phyloP scores from a whole-genome alignment of 1,140 invertebrate genomes.

The Araneus ventricosus region DNA sequence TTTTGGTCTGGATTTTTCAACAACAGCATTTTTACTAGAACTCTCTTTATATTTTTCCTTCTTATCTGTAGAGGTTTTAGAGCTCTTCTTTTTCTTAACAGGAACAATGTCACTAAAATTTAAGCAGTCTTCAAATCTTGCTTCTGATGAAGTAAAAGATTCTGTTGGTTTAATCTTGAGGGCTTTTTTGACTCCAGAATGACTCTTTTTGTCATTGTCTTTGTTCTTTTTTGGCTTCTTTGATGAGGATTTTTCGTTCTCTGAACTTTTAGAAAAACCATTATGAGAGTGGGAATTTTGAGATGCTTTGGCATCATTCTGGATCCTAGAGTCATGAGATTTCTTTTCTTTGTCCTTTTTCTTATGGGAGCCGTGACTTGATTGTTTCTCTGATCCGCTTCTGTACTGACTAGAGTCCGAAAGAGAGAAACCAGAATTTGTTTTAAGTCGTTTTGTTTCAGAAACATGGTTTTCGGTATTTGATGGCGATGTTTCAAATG shows the following conservation, averaged over 20 bases:
- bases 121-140: slow-evolving; percentile 68
- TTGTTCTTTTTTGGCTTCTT: slow-evolving; percentile 10
- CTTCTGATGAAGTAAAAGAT: slow-evolving; percentile 68
- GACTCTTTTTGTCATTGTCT: neutral
- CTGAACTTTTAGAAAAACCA: neutral
- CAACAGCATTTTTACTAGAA: neutral
- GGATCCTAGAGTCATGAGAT: neutral
- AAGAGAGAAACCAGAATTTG: neutral
- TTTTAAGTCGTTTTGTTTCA: neutral
- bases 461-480: neutral
- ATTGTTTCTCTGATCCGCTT: neutral
- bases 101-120: slow-evolving; percentile 63
- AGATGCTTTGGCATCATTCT: neutral
- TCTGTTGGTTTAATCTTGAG: slow-evolving; percentile 46
- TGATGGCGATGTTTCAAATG: neutral
- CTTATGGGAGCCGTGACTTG: neutral
- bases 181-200: neutral
- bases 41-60: slow-evolving; percentile 37
- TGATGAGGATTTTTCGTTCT: neutral
- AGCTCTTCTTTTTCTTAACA: slow-evolving; percentile 55
- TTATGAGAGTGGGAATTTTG: neutral
- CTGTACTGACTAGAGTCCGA: neutral
- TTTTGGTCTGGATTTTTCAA: neutral
- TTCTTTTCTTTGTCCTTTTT: slow-evolving; percentile 23
- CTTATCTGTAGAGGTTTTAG: slow-evolving; percentile 41